A percentile compares a stretch with the other conserved stretches of the same genome.
These are phyloP conservation scores for Brachyrhaphis roseni DNA, from an alignment of 2,797 vertebrate genomes.

Conservation along the genomic window DNA sequence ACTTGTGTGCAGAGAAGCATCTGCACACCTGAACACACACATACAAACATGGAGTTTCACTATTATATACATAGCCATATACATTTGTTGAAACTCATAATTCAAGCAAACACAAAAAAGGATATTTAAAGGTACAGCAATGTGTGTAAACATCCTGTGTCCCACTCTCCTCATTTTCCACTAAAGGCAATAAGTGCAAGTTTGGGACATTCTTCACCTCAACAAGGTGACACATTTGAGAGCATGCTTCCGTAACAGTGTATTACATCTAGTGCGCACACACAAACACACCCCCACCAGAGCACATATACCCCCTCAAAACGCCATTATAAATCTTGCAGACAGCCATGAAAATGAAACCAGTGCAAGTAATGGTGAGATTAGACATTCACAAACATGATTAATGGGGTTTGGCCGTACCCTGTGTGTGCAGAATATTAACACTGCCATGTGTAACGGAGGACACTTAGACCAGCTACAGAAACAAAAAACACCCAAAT, in stretches of 20 bases:
- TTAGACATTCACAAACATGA: slow-evolving; percentile 87
- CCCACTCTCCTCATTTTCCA: neutral
- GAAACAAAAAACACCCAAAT: slow-evolving; percentile 35
- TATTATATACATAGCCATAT: neutral
- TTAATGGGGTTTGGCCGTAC: slow-evolving; percentile 79
- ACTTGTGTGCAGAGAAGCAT: slow-evolving; percentile 2
- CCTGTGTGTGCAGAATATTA: slow-evolving; percentile 81
- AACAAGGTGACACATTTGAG: slow-evolving; percentile 72
- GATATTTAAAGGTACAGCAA: slow-evolving; percentile 29
- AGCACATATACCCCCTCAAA: slow-evolving; percentile 59
- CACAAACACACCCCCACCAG: slow-evolving; percentile 3
- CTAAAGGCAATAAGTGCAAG: slow-evolving; percentile 43
- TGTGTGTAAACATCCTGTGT: slow-evolving; percentile 36
- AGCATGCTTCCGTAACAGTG: slow-evolving; percentile 58
- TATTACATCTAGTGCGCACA: slow-evolving; percentile 45
- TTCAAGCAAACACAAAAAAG: slow-evolving; percentile 4
- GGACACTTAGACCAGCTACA: slow-evolving; percentile 58
- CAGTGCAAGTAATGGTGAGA: slow-evolving; percentile 82
- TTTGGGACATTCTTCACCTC: slow-evolving; percentile 58
- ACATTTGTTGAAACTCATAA: slow-evolving; percentile 5
- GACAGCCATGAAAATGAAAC: slow-evolving; percentile 85
- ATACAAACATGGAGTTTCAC: neutral
- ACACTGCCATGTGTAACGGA: slow-evolving; percentile 64
- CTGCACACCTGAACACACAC: neutral
- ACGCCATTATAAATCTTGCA: slow-evolving; percentile 83